Conservation (phyloP, 2,888 invertebrate genomes). For the Pyrocoelia pectoralis region DNA sequence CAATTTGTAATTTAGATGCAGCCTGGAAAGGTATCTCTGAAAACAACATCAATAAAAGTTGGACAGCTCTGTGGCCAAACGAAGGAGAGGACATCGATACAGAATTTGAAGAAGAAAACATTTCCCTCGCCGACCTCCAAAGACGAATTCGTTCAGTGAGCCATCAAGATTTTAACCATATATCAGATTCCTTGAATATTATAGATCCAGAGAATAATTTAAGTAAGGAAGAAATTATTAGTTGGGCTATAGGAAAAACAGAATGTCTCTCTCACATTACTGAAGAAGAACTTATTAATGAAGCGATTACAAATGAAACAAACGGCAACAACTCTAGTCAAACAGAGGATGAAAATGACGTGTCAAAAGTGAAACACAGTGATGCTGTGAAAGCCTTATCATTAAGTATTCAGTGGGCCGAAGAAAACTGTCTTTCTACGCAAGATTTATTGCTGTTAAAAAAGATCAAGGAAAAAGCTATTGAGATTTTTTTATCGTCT, state of each 20-base stretch:
- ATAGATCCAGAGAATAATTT: conserved; percentile 7
- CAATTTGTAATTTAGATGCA: neutral
- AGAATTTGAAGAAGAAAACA: conserved; percentile 5
- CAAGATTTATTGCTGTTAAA: neutral
- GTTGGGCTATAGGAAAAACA: conserved; percentile 1
- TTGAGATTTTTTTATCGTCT: neutral
- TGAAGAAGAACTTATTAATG: conserved; percentile 2
- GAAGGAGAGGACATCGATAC: neutral
- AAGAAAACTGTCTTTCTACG: neutral
- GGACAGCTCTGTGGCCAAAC: neutral
- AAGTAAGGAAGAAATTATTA: neutral
- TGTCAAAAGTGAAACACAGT: conserved; percentile 1
- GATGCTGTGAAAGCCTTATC: neutral
- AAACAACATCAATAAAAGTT: neutral
- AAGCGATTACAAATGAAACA: neutral
- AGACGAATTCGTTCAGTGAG: neutral
- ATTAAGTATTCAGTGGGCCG: neutral
- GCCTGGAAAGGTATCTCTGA: neutral
- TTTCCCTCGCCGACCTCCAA: neutral
- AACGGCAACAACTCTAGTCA: neutral
- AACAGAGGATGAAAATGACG: neutral
- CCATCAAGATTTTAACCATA: neutral
- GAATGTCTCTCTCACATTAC: neutral
- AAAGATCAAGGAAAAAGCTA: neutral
- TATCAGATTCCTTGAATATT: neutral